Percentiles rank a stretch among this genome's conserved stretches.
Conservation (phyloP, 92 coral and sea anemone genomes). For the Montipora capitata region DNA sequence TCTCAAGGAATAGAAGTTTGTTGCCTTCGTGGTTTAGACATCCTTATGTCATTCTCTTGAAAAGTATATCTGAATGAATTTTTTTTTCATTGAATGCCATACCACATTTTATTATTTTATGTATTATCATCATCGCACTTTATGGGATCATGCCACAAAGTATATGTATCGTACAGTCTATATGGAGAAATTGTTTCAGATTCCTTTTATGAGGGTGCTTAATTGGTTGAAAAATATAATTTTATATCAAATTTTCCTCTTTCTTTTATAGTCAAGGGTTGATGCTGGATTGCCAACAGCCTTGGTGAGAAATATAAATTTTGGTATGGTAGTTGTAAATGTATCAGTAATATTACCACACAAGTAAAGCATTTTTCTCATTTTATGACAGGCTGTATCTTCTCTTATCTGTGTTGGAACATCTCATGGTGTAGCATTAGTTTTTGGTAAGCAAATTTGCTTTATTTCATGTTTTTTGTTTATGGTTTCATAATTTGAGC, state of each 20-base stretch:
- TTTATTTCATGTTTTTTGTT: not conserved
- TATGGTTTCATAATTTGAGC: not conserved
- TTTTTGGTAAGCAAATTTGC: conserved; percentile 83
- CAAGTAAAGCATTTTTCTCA: not conserved
- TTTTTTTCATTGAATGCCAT: no score
- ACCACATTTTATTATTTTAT: no score
- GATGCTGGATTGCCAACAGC: conserved; percentile 99
- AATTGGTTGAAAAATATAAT: not conserved
- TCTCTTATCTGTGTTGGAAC: conserved; percentile 96
- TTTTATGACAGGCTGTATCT: conserved; percentile 86
- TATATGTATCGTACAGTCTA: no score
- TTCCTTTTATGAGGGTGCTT: no score
- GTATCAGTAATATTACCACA: not conserved
- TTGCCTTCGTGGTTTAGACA: no score
- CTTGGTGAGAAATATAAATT: conserved; percentile 68
- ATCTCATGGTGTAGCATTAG: conserved; percentile 94
- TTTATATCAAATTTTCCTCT: not conserved
- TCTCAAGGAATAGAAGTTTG: no score
- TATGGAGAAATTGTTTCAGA: no score
- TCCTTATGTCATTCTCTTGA: no score
- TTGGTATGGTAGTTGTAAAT: no score
- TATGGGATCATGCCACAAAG: no score
- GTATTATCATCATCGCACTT: no score
- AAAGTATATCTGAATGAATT: no score
- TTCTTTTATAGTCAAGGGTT: conserved; percentile 85